Percentiles rank a stretch among this genome's conserved stretches.
Evolutionary conservation across 2,888 invertebrate genomes (phyloP).

Genomic region (Drosophila mayaguana): DNA sequence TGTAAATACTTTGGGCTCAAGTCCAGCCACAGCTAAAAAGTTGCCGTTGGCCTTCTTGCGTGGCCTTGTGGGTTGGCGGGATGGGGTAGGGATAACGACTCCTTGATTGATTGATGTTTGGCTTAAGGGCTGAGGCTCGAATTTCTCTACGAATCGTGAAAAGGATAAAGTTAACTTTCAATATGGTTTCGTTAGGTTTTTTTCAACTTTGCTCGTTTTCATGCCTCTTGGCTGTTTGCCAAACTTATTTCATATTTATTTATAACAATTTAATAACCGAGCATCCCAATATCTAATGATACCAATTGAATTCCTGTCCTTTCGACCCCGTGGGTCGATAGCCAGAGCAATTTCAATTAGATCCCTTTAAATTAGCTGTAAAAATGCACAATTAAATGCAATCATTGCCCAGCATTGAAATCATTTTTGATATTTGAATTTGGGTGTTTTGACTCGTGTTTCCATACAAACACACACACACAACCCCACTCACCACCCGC

Average conservation of each 20-base stretch:
- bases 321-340: background rate
- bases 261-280: constrained; percentile 61
- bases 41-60: constrained; percentile 23
- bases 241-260: constrained; percentile 60
- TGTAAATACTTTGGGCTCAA: constrained; percentile 68
- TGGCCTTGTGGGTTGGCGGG: background rate
- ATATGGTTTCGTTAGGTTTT: constrained; percentile 57
- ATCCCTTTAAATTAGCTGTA: constrained; percentile 68
- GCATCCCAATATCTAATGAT: constrained; percentile 34
- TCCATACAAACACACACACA: constrained; percentile 26
- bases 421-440: constrained; percentile 57
- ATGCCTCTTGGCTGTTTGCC: constrained; percentile 48
- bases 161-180: constrained; percentile 69
- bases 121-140: constrained; percentile 58
- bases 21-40: constrained; percentile 58
- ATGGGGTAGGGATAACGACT: background rate
- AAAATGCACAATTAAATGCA: constrained; percentile 45
- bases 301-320: constrained; percentile 39
- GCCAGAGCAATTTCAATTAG: constrained; percentile 49
- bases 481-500: background rate
- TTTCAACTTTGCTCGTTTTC: constrained; percentile 58
- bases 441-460: constrained; percentile 20
- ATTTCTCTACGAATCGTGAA: constrained; percentile 43
- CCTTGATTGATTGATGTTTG: constrained; percentile 75
- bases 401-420: constrained; percentile 52